Evolutionary conservation across 1,140 invertebrate genomes (phyloP), one percentile per base, ranked within the genome.

Genomic region (Polypedilum vanderplanki): DNA sequence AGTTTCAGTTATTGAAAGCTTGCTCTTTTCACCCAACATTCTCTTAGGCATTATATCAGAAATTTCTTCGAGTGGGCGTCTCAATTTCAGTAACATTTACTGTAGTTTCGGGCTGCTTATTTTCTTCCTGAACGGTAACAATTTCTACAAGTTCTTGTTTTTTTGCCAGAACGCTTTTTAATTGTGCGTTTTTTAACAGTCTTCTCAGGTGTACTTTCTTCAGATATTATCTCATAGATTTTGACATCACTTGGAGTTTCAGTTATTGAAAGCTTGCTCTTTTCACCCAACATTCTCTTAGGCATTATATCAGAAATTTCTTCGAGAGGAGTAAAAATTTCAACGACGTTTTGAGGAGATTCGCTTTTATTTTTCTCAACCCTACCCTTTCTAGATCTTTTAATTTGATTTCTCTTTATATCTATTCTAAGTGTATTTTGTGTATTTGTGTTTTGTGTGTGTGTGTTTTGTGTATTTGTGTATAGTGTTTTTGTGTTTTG

Each of bases 401-500:
- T 57, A 57, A n/a, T 57, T 57, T 12, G 46, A 57, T 84, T 7
- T 79, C 80, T 75, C 80, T 77, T 77, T 79, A 81, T 78, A 84
- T 83, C 81, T 80, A 81, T 81, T 75, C 77, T 83, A 81, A 73
- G 79, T 85, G 77, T 85, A 77, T 82, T 83, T 80, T 86, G 84
- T 86, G 82, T 84, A 84, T 83, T 81, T 80, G 82, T 15, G 83
- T 84, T 67, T 79, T 83, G 81, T 75, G 77, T 83, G 82, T 74
- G 79, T 85, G 77, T 85, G 78, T 82, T 83, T 81, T 86, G 84
- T 86, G 82, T 84, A 80, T 77, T 81, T 78, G 74, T 83, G 80
- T 83, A 78, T 80, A 78, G 80, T 83, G 81, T 82, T 78, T 80
- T 83, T 80, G 83, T 75, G 77, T 84, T 80, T 80, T 83, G 79